Evolutionary conservation across 2,888 invertebrate genomes (phyloP).

Genomic region (Microctonus aethiopoides): DNA sequence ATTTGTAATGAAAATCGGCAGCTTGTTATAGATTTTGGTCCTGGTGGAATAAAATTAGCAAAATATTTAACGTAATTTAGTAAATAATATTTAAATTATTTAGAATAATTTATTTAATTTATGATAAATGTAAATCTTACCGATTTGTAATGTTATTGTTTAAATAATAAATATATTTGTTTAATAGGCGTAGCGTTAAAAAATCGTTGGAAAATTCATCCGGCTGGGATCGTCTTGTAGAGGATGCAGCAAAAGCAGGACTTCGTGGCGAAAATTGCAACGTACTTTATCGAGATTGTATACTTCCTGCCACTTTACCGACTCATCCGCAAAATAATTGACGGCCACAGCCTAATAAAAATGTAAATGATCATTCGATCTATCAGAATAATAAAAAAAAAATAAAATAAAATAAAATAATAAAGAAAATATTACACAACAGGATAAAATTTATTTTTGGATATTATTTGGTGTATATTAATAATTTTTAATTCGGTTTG

Average conservation of each 20-base stretch:
- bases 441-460: background rate
- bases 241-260: constrained; percentile 61
- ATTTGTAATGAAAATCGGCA: constrained; percentile 60
- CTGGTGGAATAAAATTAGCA: constrained; percentile 53
- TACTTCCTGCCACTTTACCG: constrained; percentile 32
- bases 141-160: background rate
- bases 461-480: constrained; percentile 42
- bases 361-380: background rate
- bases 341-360: background rate
- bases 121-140: background rate
- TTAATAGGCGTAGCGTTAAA: constrained; percentile 50
- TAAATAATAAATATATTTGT: background rate
- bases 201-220: constrained; percentile 51
- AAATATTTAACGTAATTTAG: constrained; percentile 60
- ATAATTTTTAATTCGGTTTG: constrained; percentile 63
- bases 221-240: constrained; percentile 60
- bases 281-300: constrained; percentile 60
- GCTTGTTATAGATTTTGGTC: constrained; percentile 55
- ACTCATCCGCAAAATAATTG: background rate
- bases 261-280: constrained; percentile 58
- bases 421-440: too few species aligned
- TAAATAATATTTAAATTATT: too few species aligned
- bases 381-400: too few species aligned
- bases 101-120: too few species aligned
- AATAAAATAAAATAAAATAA: too few species aligned